Conservation (phyloP, 2,113 vertebrate genomes). For the Hymenochirus boettgeri region DNA sequence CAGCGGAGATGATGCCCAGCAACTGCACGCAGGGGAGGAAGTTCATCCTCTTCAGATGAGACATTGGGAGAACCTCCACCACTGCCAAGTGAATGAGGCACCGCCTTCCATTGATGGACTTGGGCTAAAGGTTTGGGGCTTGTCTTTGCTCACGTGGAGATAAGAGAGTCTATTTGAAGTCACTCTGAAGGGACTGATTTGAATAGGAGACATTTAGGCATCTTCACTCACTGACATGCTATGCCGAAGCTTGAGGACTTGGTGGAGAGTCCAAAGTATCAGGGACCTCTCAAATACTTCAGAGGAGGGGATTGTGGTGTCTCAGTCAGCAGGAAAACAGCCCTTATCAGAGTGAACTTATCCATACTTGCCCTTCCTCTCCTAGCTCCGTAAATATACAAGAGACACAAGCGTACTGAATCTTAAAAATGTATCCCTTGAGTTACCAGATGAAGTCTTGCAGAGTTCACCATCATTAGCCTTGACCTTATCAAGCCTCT, state of each 20-base stretch:
- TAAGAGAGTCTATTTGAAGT: slow-evolving; percentile 24
- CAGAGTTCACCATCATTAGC: background rate
- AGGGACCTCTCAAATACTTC: slow-evolving; percentile 13
- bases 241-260: slow-evolving; percentile 25
- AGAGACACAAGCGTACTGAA: slow-evolving; percentile 17
- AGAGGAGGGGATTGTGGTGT: slow-evolving; percentile 12
- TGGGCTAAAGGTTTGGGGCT: slow-evolving; percentile 20
- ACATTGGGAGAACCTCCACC: slow-evolving; percentile 29
- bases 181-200: slow-evolving; percentile 29
- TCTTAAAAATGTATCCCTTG: slow-evolving; percentile 10
- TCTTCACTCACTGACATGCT: slow-evolving; percentile 33
- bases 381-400: slow-evolving; percentile 14
- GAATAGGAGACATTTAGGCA: slow-evolving; percentile 29
- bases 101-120: slow-evolving; percentile 31
- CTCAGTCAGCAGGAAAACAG: slow-evolving; percentile 12
- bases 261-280: slow-evolving; percentile 27
- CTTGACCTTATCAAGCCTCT: slow-evolving; percentile 1
- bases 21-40: slow-evolving; percentile 39
- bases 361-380: slow-evolving; percentile 16
- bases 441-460: slow-evolving; percentile 10
- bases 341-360: background rate
- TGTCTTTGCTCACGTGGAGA: slow-evolving; percentile 36
- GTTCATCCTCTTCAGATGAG: slow-evolving; percentile 44
- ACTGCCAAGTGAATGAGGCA: slow-evolving; percentile 25
- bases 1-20: slow-evolving; percentile 19